phyloP scores from a whole-genome alignment of 2,888 invertebrate genomes.

The Erebia palarica region DNA sequence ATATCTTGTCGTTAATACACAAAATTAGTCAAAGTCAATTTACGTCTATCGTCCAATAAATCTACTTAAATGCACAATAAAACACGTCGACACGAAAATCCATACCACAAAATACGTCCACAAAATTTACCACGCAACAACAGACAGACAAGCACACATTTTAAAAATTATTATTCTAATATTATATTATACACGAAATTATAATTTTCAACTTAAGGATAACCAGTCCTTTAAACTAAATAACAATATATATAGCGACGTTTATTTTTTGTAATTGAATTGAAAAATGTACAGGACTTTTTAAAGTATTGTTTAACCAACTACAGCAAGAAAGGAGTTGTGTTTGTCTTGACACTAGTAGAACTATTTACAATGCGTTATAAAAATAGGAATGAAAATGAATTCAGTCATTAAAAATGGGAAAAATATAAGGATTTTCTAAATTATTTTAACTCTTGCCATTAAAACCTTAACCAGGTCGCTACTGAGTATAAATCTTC shows the following conservation, averaged over 20 bases:
- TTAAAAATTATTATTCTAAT: conserved; percentile 11
- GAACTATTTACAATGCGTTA: too few species aligned
- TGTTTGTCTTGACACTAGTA: too few species aligned
- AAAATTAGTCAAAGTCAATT: neutral
- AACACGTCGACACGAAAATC: neutral
- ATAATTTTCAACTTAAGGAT: conserved; percentile 39
- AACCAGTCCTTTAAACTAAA: conserved; percentile 43
- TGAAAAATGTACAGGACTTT: conserved; percentile 21
- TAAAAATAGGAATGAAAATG: too few species aligned
- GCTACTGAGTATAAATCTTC: too few species aligned
- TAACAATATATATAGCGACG: conserved; percentile 27
- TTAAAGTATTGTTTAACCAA: neutral
- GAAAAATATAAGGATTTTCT: too few species aligned
- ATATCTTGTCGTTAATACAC: too few species aligned
- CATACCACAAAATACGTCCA: conserved; percentile 23
- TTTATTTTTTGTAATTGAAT: neutral
- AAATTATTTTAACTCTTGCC: too few species aligned
- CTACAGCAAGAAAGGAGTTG: neutral
- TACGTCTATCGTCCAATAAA: conserved; percentile 22
- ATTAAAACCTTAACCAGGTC: too few species aligned
- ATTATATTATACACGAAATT: conserved; percentile 32
- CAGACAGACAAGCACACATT: conserved; percentile 26
- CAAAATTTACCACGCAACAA: conserved; percentile 19
- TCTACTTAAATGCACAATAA: conserved; percentile 28
- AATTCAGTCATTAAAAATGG: too few species aligned